phyloP scores from a whole-genome alignment of 2,888 invertebrate genomes.

The Peribatodes rhomboidaria region DNA sequence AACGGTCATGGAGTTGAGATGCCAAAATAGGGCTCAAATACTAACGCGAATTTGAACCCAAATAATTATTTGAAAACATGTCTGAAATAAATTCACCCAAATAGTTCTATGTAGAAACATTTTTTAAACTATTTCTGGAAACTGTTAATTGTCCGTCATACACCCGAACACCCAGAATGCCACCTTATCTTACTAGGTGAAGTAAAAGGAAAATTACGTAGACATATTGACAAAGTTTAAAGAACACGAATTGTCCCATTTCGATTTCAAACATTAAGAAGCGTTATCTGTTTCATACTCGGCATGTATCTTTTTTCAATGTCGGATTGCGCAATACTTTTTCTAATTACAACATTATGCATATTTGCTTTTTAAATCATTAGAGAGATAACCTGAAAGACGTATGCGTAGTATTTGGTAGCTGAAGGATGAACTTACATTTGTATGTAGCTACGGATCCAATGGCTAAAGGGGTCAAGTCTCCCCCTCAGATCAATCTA shows the following conservation, averaged over 20 bases:
- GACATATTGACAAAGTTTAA: slow-evolving; percentile 6
- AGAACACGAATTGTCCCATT: background rate
- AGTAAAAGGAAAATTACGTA: slow-evolving; percentile 6
- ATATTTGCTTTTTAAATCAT: slow-evolving; percentile 9
- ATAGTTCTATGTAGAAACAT: too few species aligned
- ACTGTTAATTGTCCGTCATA: too few species aligned
- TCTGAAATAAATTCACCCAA: too few species aligned
- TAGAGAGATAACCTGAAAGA: background rate
- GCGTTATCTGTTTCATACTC: background rate
- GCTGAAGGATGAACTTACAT: background rate
- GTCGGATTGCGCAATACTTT: slow-evolving; percentile 7
- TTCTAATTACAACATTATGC: slow-evolving; percentile 6
- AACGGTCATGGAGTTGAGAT: too few species aligned
- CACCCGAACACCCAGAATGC: background rate
- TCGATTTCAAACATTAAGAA: background rate
- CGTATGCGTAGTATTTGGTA: background rate
- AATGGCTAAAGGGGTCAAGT: too few species aligned
- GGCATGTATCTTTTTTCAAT: slow-evolving; percentile 1
- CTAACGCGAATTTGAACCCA: too few species aligned
- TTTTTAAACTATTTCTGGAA: too few species aligned
- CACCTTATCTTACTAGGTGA: slow-evolving; percentile 5
- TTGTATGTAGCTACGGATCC: too few species aligned
- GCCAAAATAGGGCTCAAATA: too few species aligned
- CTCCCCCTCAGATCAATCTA: too few species aligned
- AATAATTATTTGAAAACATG: too few species aligned